These are phyloP conservation scores for Acrocephalus kingi DNA, from an alignment of 2,113 vertebrate species.

Conservation along the genomic window DNA sequence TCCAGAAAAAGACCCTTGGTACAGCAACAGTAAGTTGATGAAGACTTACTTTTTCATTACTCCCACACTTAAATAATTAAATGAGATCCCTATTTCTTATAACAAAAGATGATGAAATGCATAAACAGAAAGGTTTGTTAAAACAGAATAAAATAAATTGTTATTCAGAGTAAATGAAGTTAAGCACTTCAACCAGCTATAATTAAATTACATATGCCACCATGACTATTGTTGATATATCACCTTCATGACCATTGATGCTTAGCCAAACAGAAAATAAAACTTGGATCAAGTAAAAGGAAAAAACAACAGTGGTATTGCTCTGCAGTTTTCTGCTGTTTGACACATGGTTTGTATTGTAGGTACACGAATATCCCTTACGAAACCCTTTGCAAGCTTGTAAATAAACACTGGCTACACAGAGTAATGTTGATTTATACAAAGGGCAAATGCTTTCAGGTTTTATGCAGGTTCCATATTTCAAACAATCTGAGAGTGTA, in stretches of 20 bases:
- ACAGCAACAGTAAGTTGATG: not conserved
- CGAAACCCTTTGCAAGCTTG: not conserved
- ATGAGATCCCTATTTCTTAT: not conserved
- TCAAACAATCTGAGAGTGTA: constrained; percentile 17
- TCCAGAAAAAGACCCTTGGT: not conserved
- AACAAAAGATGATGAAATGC: constrained; percentile 9
- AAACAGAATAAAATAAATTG: constrained; percentile 34
- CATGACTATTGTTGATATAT: constrained; percentile 1
- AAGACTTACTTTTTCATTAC: not conserved
- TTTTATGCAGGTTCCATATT: not conserved
- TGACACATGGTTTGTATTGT: constrained; percentile 62
- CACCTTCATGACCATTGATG: constrained; percentile 34
- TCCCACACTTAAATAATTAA: not conserved
- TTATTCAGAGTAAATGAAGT: constrained; percentile 24
- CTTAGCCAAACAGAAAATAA: constrained; percentile 36
- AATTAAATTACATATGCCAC: constrained; percentile 13
- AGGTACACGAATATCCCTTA: not conserved
- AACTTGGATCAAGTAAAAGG: not conserved
- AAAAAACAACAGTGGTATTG: not conserved
- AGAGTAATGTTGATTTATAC: not conserved
- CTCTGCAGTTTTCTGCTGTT: not conserved
- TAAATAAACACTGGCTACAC: constrained; percentile 34
- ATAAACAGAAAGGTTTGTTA: constrained; percentile 11
- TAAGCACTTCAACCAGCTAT: not conserved
- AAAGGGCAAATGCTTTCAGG: not conserved